These are phyloP conservation scores for Paracyclopina nana DNA, from an alignment of 1,140 invertebrate species.

Conservation along the genomic window DNA sequence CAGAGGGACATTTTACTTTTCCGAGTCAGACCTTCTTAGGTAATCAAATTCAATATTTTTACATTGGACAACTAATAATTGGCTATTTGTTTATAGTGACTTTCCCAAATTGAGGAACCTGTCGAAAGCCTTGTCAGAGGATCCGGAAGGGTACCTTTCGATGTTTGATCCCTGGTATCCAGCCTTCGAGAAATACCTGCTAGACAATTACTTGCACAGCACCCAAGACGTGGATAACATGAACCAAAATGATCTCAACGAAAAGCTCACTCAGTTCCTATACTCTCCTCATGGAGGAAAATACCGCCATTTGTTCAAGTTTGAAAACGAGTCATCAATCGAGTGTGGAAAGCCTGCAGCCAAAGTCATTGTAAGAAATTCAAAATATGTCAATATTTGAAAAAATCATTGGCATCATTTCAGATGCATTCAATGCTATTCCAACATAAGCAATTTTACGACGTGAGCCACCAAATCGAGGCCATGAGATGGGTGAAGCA, in stretches of 20 bases:
- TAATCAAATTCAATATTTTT: background rate
- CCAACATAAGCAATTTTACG: background rate
- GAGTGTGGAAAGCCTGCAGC: conserved; percentile 1
- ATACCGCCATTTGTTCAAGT: background rate
- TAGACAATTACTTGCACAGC: background rate
- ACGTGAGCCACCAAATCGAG: conserved; percentile 34
- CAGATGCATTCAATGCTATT: conserved; percentile 18
- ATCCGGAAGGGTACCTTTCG: background rate
- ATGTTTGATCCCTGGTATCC: conserved; percentile 21
- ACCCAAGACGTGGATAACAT: conserved; percentile 19
- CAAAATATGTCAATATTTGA: background rate
- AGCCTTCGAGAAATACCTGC: background rate
- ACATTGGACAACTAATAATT: background rate
- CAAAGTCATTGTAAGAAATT: conserved; percentile 7
- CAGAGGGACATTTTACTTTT: conserved; percentile 4
- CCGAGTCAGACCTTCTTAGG: background rate
- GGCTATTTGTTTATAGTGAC: conserved; percentile 25
- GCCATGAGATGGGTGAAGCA: conserved; percentile 43
- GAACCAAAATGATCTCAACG: background rate
- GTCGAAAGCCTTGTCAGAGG: background rate
- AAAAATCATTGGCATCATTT: background rate
- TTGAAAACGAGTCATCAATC: background rate
- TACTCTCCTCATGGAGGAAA: conserved; percentile 36
- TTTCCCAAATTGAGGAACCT: conserved; percentile 24
- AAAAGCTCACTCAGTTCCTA: conserved; percentile 33